Percentiles rank a stretch among this genome's conserved stretches.
Evolutionary conservation across 64 coral and sea anemone genomes (phyloP).

Genomic region (Orbicella faveolata): DNA sequence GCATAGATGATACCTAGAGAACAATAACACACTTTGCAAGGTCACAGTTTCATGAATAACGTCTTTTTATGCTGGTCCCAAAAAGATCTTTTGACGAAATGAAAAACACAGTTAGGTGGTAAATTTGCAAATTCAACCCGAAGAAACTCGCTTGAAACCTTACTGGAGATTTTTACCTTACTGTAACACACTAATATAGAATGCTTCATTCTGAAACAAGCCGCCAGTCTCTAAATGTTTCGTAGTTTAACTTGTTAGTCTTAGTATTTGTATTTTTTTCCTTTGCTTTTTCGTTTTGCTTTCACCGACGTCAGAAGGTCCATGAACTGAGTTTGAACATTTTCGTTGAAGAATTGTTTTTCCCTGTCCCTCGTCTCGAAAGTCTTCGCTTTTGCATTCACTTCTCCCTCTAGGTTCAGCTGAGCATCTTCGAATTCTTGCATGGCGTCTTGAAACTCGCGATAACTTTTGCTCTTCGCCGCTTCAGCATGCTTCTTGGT

Average conservation of each 20-base stretch:
- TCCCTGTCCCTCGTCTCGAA: slow-evolving; percentile 9
- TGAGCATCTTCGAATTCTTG: slow-evolving; percentile 30
- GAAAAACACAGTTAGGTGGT: no score
- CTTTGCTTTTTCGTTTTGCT: slow-evolving; percentile 8
- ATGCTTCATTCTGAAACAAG: not conserved
- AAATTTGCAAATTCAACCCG: no score
- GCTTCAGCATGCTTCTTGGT: not conserved
- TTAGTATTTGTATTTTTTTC: slow-evolving; percentile 9
- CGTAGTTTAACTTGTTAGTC: no score
- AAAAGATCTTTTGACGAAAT: no score
- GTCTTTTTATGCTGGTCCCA: no score
- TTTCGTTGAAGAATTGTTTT: slow-evolving; percentile 19
- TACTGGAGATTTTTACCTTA: no score
- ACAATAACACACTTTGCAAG: no score
- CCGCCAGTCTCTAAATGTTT: no score
- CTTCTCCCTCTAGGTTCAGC: slow-evolving; percentile 14
- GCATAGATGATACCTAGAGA: no score
- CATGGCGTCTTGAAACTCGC: slow-evolving; percentile 28
- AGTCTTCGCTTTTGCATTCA: slow-evolving; percentile 8
- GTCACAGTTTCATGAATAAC: no score
- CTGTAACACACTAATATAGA: no score
- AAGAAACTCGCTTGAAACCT: no score
- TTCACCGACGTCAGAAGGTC: slow-evolving; percentile 21
- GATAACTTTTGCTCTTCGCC: not conserved
- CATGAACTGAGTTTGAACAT: slow-evolving; percentile 14